Conservation (phyloP, 2,113 vertebrate species). For the Clupea harengus region DNA sequence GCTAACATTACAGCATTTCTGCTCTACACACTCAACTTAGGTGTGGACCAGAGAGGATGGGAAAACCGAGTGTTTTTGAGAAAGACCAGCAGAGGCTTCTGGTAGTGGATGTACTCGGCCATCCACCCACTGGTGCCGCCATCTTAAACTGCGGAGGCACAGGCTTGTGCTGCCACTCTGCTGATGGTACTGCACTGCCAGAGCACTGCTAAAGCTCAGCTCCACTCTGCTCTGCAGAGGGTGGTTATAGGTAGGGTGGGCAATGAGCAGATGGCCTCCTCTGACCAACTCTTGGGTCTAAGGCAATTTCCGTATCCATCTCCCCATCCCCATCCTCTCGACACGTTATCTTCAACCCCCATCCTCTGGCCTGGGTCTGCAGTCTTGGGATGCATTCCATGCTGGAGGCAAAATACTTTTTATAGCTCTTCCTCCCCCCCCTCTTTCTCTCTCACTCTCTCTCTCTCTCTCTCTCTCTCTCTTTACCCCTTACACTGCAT, state of each 20-base stretch:
- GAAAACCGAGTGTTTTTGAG: background rate
- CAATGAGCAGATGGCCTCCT: background rate
- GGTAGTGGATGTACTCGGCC: background rate
- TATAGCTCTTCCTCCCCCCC: background rate
- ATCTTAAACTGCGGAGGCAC: background rate
- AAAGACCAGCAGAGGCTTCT: background rate
- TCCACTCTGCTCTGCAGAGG: background rate
- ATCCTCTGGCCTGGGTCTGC: background rate
- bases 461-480: background rate
- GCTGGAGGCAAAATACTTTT: constrained; percentile 9
- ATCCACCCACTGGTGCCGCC: background rate
- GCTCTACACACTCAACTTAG: background rate
- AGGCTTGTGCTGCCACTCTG: background rate
- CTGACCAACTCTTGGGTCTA: background rate
- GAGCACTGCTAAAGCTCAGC: background rate
- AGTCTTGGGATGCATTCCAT: background rate
- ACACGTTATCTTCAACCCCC: background rate
- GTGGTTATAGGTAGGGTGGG: background rate
- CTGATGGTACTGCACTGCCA: background rate
- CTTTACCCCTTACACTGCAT: background rate
- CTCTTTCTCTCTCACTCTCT: background rate
- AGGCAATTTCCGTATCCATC: background rate
- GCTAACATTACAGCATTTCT: background rate
- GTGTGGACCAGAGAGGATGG: background rate
- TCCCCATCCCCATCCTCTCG: background rate